Conservation (phyloP, 2,797 vertebrate species). For the Rhyacichthys aspro region DNA sequence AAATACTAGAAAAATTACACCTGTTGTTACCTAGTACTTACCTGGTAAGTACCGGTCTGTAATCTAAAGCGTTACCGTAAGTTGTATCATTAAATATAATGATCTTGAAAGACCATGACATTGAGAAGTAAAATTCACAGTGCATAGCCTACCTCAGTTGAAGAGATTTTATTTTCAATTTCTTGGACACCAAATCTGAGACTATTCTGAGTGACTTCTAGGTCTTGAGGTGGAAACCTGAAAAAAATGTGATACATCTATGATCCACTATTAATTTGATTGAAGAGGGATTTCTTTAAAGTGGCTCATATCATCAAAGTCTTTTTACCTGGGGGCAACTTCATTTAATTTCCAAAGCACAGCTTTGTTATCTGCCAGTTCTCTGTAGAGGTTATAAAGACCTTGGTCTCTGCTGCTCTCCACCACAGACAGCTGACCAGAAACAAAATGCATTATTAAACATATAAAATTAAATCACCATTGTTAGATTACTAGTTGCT, state of each 20-base stretch:
- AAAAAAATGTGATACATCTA: background rate
- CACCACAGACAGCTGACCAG: conserved; percentile 79
- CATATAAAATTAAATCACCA: too few relatives aligned
- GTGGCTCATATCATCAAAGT: background rate
- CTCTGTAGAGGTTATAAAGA: conserved; percentile 63
- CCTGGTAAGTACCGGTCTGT: too few relatives aligned
- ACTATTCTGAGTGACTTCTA: conserved; percentile 27
- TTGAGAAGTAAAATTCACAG: background rate
- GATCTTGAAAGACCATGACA: too few relatives aligned
- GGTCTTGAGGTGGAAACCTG: conserved; percentile 53
- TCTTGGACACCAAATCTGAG: conserved; percentile 62
- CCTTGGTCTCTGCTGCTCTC: conserved; percentile 74
- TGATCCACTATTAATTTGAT: background rate
- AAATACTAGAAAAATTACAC: too few relatives aligned
- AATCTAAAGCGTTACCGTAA: too few relatives aligned
- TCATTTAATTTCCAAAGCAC: conserved; percentile 75
- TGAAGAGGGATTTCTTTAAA: background rate
- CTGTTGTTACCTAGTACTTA: too few relatives aligned
- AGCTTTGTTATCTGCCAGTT: conserved; percentile 64
- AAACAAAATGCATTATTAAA: background rate
- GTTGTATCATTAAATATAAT: too few relatives aligned
- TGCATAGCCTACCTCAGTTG: conserved; percentile 57
- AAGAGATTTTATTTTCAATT: conserved; percentile 61
- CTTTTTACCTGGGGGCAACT: conserved; percentile 71
- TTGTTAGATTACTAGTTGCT: too few relatives aligned